Conservation (phyloP, 1,140 invertebrate species). For the Calosoma granatense region DNA sequence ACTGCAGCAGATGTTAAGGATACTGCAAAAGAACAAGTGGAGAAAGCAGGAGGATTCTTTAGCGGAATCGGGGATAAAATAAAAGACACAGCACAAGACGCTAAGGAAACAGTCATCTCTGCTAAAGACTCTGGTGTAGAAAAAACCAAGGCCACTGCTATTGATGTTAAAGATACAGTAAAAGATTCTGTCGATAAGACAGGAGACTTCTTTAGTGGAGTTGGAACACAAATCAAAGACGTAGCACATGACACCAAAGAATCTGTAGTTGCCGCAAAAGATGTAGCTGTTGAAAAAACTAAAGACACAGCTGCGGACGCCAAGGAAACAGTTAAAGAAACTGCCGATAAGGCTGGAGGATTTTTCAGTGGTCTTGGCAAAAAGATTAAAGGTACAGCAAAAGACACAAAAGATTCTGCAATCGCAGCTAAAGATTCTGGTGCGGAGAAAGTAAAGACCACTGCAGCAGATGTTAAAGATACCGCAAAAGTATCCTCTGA, state of each 20-base stretch:
- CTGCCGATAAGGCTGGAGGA: conserved; percentile 10
- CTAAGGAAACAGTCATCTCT: neutral
- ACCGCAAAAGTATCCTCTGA: neutral
- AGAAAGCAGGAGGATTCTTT: conserved; percentile 1
- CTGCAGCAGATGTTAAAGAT: neutral
- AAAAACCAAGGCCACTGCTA: neutral
- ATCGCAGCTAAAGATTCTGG: neutral
- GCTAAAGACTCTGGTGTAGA: neutral
- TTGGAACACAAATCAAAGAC: neutral
- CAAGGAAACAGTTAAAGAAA: neutral
- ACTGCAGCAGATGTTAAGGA: conserved; percentile 6
- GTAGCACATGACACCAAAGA: conserved; percentile 4
- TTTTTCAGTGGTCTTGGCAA: conserved; percentile 16
- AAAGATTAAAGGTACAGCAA: conserved; percentile 14
- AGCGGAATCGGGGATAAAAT: neutral
- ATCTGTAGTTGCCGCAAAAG: neutral
- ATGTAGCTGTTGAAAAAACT: neutral
- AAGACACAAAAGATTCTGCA: too few relatives aligned
- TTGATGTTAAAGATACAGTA: neutral
- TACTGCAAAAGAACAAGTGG: neutral
- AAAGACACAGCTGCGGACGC: neutral
- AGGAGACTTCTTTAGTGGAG: neutral
- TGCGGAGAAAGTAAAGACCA: neutral
- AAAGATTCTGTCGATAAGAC: conserved; percentile 8
- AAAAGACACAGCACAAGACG: neutral